A percentile compares a stretch with the other conserved stretches of the same genome.
Evolutionary conservation across 1,140 invertebrate genomes (phyloP).

Genomic region (Drosophila yakuba): DNA sequence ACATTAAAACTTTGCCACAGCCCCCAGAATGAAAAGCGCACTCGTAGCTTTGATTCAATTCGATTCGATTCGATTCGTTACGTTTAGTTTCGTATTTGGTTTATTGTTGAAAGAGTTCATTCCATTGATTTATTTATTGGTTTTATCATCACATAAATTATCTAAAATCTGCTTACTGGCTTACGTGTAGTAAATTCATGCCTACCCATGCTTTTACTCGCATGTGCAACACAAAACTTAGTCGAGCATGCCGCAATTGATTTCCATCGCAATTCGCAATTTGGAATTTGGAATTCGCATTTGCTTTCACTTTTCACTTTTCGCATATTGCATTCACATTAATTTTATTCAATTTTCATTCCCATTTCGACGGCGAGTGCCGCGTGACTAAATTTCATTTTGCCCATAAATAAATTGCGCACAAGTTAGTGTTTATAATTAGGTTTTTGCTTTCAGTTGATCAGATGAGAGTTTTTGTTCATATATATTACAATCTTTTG

Average conservation of each 20-base stretch:
- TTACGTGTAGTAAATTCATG: constrained; percentile 76
- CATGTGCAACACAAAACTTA: constrained; percentile 46
- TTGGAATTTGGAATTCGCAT: not conserved
- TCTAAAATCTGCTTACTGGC: constrained; percentile 70
- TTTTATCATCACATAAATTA: constrained; percentile 69
- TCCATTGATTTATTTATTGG: constrained; percentile 55
- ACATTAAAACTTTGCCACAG: constrained; percentile 11
- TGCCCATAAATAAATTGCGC: constrained; percentile 56
- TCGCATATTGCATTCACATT: constrained; percentile 1
- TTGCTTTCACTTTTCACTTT: not conserved
- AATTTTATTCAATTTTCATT: constrained; percentile 16
- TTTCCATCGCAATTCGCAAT: constrained; percentile 17
- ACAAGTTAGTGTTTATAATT: constrained; percentile 53
- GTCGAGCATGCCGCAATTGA: constrained; percentile 41
- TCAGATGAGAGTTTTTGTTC: constrained; percentile 36
- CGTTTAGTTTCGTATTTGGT: constrained; percentile 24
- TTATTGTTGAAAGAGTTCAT: constrained; percentile 65
- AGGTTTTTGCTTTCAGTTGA: constrained; percentile 36
- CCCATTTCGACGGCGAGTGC: constrained; percentile 10
- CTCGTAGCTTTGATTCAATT: constrained; percentile 7
- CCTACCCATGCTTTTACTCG: constrained; percentile 58
- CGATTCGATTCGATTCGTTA: not conserved
- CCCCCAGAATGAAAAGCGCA: constrained; percentile 15
- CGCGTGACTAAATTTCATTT: constrained; percentile 51
- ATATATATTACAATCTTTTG: constrained; percentile 53